Evolutionary conservation across 1,140 invertebrate species (phyloP), one percentile per base, ranked within the genome.

Genomic region (Limonius californicus): DNA sequence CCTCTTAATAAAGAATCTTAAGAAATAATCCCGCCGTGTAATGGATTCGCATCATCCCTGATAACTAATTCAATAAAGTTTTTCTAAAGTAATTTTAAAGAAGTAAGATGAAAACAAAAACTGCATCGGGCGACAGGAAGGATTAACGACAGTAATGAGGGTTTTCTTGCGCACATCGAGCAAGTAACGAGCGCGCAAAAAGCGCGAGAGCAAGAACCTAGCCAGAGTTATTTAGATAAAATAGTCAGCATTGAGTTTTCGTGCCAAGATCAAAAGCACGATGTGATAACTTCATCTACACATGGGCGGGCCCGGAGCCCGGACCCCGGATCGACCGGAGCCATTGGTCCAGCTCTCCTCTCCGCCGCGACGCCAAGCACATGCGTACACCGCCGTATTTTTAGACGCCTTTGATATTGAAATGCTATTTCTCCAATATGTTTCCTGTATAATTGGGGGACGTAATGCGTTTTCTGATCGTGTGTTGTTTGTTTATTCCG

Each of bases 221-320:
- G 23, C 3, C 9, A 9, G 9, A 55, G 53, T 55, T 55, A 55
- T 61, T 61, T 64, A 64, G 63, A 56, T 60, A 58, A 64, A 67
- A 67, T 67, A 57, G 63, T 57, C 65, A 60, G 63, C 58, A 66
- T 50, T 19, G 16, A 56, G 35, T 66, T 66, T 66, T 67, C 62
- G 60, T 58, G 59, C 39, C 47, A 63, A 68, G 66, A 68, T 68
- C 66, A 68, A 68, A 68, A 65, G 66, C 54, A 30, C 62, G 57
- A 67, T 64, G 66, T 66, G 69, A 69, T 71, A 70, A 72, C 71
- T 67, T 69, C 67, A 72, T 72, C 68, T 71, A 70, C 66, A 72
- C 71, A 72, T 72, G 71, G 71, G 71, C 71, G 71, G 71, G 39
- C 64, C 62, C 69, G 61, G 64, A 59, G 65, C 62, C 61, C 57